Conservation (phyloP, 1,140 invertebrate genomes). For the Papilio dardanus region DNA sequence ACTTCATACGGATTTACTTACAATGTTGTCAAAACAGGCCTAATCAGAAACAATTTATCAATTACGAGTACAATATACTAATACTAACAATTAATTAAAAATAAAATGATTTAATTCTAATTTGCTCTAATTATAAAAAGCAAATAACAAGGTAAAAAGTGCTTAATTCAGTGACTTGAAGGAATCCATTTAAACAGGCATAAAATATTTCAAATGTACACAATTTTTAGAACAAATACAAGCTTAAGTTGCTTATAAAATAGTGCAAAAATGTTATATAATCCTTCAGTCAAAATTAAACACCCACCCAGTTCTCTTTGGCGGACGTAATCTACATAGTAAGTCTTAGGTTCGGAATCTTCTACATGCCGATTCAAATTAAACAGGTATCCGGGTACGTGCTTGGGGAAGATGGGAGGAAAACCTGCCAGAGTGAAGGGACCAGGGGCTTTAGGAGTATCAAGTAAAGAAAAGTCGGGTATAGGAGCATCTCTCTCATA, state of each 20-base stretch:
- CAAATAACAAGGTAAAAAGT: slow-evolving; percentile 71
- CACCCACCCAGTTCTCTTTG: slow-evolving; percentile 79
- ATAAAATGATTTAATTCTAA: slow-evolving; percentile 32
- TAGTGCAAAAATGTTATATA: slow-evolving; percentile 52
- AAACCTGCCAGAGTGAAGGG: slow-evolving; percentile 72
- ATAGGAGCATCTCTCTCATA: slow-evolving; percentile 75
- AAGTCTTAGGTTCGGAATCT: slow-evolving; percentile 77
- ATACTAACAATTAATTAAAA: slow-evolving; percentile 13
- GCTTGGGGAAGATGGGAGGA: slow-evolving; percentile 75
- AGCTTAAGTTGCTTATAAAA: slow-evolving; percentile 35
- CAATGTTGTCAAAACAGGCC: not conserved
- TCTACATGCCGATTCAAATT: slow-evolving; percentile 71
- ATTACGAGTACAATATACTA: too few species aligned
- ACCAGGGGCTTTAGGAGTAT: slow-evolving; percentile 62
- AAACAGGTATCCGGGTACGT: slow-evolving; percentile 76
- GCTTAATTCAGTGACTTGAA: slow-evolving; percentile 75
- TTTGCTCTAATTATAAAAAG: slow-evolving; percentile 47
- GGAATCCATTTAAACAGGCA: slow-evolving; percentile 60
- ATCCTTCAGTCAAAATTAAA: slow-evolving; percentile 77
- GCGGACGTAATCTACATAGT: slow-evolving; percentile 79
- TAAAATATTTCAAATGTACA: slow-evolving; percentile 41
- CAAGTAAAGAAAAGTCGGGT: slow-evolving; percentile 63
- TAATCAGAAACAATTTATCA: not conserved
- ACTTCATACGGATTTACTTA: not conserved
- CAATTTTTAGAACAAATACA: slow-evolving; percentile 24